phyloP scores from a whole-genome alignment of 2,797 vertebrate genomes.

The Spea hammondii region DNA sequence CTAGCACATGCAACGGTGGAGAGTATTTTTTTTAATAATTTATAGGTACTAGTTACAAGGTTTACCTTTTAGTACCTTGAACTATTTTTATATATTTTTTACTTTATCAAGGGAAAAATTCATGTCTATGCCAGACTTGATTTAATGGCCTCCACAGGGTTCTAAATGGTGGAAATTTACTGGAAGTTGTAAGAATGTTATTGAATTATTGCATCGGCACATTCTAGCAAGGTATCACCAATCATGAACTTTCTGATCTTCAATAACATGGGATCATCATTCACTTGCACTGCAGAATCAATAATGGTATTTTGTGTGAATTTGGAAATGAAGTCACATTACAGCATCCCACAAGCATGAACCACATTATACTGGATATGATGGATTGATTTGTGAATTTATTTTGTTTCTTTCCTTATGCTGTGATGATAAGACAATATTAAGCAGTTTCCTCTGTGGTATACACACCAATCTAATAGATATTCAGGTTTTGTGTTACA shows the following conservation, averaged over 20 bases:
- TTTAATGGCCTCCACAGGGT: constrained; percentile 58
- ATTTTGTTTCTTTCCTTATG: constrained; percentile 17
- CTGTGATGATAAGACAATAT: constrained; percentile 26
- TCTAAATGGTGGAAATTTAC: constrained; percentile 56
- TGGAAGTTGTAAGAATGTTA: constrained; percentile 55
- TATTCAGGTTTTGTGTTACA: constrained; percentile 30
- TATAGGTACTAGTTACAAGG: constrained; percentile 55
- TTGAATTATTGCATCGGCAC: constrained; percentile 45
- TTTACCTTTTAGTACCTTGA: constrained; percentile 48
- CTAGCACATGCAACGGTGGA: constrained; percentile 48
- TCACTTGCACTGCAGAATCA: constrained; percentile 52
- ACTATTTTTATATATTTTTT: constrained; percentile 49
- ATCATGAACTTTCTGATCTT: constrained; percentile 48
- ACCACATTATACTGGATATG: constrained; percentile 33
- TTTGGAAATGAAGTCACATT: constrained; percentile 57
- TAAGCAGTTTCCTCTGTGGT: constrained; percentile 26
- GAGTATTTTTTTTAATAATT: constrained; percentile 53
- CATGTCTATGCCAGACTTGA: constrained; percentile 49
- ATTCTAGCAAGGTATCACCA: constrained; percentile 54
- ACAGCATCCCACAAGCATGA: constrained; percentile 33
- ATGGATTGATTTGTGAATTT: constrained; percentile 43
- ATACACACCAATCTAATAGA: constrained; percentile 14
- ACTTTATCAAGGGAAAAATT: constrained; percentile 54
- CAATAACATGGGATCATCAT: constrained; percentile 21
- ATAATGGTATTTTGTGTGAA: constrained; percentile 40